These are phyloP conservation scores for Porites rus DNA, from an alignment of 92 coral and sea anemone species.

Conservation along the genomic window DNA sequence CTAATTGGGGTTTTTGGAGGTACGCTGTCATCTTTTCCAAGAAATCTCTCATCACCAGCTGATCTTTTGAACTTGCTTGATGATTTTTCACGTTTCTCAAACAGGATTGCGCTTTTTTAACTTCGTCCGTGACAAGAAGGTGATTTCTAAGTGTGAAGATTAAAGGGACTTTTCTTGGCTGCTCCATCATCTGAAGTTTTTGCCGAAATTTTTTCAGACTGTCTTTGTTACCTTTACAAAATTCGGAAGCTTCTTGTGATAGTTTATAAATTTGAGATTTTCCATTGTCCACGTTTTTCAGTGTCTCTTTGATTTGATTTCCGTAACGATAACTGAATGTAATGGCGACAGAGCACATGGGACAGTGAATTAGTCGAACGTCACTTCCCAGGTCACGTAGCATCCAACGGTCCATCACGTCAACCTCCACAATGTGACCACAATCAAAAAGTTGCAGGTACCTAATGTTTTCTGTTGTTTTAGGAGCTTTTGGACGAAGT, in stretches of 20 bases:
- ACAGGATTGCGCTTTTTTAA: neutral
- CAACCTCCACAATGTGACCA: slow-evolving; percentile 58
- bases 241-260: neutral
- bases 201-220: neutral
- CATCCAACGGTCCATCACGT: slow-evolving; percentile 70
- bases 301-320: slow-evolving; percentile 46
- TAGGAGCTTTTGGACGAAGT: slow-evolving; percentile 22
- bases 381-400: slow-evolving; percentile 9
- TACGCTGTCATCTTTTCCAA: slow-evolving; percentile 10
- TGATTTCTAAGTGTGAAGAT: slow-evolving; percentile 1
- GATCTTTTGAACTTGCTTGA: neutral
- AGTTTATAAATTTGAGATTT: neutral
- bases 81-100: neutral
- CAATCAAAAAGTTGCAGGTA: slow-evolving; percentile 47
- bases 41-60: neutral
- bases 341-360: slow-evolving; percentile 44
- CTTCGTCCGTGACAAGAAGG: neutral
- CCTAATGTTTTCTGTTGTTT: neutral
- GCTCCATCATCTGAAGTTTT: too few relatives aligned
- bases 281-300: slow-evolving; percentile 33
- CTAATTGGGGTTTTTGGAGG: slow-evolving; percentile 23
- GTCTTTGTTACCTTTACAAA: neutral
- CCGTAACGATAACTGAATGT: slow-evolving; percentile 64
- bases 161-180: neutral
- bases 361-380: slow-evolving; percentile 46